Evolutionary conservation across 2,113 vertebrate genomes (phyloP).

Genomic region (Empidonax traillii): DNA sequence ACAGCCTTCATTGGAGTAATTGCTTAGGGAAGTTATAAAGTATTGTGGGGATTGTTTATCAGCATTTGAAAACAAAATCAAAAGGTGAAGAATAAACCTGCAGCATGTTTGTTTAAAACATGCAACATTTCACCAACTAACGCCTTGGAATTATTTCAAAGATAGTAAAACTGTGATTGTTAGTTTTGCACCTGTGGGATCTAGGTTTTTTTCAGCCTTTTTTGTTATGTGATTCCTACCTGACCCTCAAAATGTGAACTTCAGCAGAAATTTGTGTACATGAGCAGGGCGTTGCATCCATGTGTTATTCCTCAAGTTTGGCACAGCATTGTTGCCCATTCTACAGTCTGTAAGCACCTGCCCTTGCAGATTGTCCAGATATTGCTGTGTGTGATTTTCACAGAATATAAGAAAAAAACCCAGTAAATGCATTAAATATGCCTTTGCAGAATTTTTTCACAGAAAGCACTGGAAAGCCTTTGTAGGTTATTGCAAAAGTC

Average conservation of each 20-base stretch:
- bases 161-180: neutral
- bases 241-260: neutral
- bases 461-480: neutral
- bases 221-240: neutral
- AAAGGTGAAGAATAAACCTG: neutral
- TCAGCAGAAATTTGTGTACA: neutral
- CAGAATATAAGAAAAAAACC: neutral
- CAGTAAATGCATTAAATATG: neutral
- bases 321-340: fast-evolving
- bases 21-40: neutral
- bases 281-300: neutral
- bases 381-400: neutral
- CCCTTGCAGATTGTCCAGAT: neutral
- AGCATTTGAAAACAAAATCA: neutral
- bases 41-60: neutral
- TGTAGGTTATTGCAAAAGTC: slow-evolving; percentile 13
- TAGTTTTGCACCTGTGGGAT: neutral
- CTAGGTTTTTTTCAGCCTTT: neutral
- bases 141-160: neutral
- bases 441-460: neutral
- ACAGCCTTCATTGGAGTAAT: neutral
- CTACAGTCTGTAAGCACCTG: neutral
- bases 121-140: neutral
- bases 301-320: neutral
- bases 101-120: neutral